phyloP scores from a whole-genome alignment of 2,888 invertebrate genomes.

The Mesorhabditis belari region DNA sequence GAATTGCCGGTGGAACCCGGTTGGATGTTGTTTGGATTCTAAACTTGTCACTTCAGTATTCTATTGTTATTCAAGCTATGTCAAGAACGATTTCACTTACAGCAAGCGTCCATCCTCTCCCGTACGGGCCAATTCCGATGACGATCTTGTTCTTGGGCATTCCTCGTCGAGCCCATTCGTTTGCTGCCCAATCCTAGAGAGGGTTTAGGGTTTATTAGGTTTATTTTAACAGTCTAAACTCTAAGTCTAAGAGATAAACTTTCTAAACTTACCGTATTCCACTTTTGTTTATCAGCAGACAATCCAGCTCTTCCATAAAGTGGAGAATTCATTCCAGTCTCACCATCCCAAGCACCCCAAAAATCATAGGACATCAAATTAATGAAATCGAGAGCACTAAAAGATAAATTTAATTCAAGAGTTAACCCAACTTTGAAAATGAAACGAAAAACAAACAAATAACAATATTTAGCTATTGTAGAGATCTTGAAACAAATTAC shows the following conservation, averaged over 20 bases:
- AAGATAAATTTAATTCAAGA: too few species aligned
- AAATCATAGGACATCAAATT: constrained; percentile 38
- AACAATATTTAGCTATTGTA: too few species aligned
- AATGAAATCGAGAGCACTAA: constrained; percentile 27
- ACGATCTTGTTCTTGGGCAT: constrained; percentile 38
- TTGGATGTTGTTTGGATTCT: not conserved
- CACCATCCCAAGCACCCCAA: constrained; percentile 35
- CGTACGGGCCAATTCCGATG: constrained; percentile 39
- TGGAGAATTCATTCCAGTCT: constrained; percentile 35
- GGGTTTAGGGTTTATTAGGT: not conserved
- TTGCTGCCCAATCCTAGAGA: constrained; percentile 71
- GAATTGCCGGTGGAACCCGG: constrained; percentile 59
- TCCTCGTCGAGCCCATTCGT: constrained; percentile 62
- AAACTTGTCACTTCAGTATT: too few species aligned
- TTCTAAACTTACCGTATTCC: constrained; percentile 38
- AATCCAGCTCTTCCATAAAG: constrained; percentile 18
- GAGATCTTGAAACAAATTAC: too few species aligned
- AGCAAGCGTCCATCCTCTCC: constrained; percentile 5
- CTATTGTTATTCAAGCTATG: too few species aligned
- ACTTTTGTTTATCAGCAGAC: constrained; percentile 3
- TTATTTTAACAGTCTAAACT: constrained; percentile 1
- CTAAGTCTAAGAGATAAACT: too few species aligned
- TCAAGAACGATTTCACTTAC: too few species aligned
- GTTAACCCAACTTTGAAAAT: too few species aligned
- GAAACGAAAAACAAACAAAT: too few species aligned